phyloP scores from a whole-genome alignment of 2,888 invertebrate genomes.

The Heliconius erato region DNA sequence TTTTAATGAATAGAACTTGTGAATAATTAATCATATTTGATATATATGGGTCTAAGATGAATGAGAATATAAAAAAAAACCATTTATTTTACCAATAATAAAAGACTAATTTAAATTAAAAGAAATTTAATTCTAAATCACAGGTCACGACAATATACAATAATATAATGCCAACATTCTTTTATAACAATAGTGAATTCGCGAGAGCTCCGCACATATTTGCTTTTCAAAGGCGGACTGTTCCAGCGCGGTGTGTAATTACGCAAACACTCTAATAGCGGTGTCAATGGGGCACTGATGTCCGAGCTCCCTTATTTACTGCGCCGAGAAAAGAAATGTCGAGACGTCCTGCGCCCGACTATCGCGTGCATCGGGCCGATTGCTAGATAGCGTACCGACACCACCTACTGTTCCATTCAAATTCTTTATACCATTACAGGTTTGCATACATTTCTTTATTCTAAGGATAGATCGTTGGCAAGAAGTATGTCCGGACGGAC shows the following conservation, averaged over 20 bases:
- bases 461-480: slow-evolving; percentile 30
- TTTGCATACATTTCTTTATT: slow-evolving; percentile 47
- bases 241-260: slow-evolving; percentile 70
- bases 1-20: neutral
- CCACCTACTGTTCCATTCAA: slow-evolving; percentile 62
- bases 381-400: slow-evolving; percentile 57
- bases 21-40: slow-evolving; percentile 2
- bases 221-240: slow-evolving; percentile 71
- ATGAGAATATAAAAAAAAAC: neutral
- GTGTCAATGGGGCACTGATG: slow-evolving; percentile 67
- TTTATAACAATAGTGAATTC: slow-evolving; percentile 58
- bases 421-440: slow-evolving; percentile 52
- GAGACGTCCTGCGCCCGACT: slow-evolving; percentile 61
- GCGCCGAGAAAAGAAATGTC: slow-evolving; percentile 57
- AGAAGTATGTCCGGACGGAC: slow-evolving; percentile 47
- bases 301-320: slow-evolving; percentile 69
- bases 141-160: neutral
- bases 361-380: slow-evolving; percentile 71
- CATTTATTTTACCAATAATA: neutral
- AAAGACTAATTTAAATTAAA: neutral
- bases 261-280: slow-evolving; percentile 76
- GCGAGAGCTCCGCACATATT: slow-evolving; percentile 69
- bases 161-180: slow-evolving; percentile 35
- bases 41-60: neutral
- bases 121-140: neutral